Conservation (phyloP, 2,113 vertebrate genomes). For the Mobula hypostoma region DNA sequence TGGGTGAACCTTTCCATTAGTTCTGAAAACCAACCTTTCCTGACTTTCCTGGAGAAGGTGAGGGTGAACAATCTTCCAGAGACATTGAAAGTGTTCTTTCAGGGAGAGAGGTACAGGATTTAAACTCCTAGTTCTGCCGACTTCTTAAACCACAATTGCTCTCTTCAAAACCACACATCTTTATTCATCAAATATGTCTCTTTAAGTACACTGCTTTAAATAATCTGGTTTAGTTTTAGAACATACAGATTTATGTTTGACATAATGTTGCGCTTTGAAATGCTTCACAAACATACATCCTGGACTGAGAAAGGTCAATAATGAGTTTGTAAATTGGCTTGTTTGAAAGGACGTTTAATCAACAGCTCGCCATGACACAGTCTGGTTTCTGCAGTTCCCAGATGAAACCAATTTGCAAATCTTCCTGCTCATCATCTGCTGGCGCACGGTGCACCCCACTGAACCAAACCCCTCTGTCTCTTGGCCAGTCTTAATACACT, state of each 20-base stretch:
- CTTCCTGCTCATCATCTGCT: too few relatives aligned
- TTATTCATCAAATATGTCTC: background rate
- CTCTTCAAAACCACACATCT: background rate
- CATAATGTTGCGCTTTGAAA: background rate
- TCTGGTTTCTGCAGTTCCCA: background rate
- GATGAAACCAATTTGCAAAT: too few relatives aligned
- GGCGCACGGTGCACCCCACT: too few relatives aligned
- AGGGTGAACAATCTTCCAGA: too few relatives aligned
- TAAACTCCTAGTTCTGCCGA: background rate
- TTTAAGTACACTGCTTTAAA: background rate
- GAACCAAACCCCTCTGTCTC: background rate
- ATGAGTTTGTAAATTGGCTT: conserved; percentile 10
- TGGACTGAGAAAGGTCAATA: conserved; percentile 5
- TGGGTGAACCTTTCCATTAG: too few relatives aligned
- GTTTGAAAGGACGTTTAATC: background rate
- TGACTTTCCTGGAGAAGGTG: too few relatives aligned
- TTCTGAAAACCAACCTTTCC: too few relatives aligned
- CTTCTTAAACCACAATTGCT: background rate
- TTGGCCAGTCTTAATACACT: background rate
- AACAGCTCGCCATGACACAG: background rate
- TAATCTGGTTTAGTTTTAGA: background rate
- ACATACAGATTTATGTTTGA: background rate
- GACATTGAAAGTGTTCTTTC: too few relatives aligned
- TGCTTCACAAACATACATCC: conserved; percentile 18
- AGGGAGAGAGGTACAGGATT: background rate